Evolutionary conservation across 2,888 invertebrate genomes (phyloP), one percentile per base, ranked within the genome.

Genomic region (Trachelus iudaicus): DNA sequence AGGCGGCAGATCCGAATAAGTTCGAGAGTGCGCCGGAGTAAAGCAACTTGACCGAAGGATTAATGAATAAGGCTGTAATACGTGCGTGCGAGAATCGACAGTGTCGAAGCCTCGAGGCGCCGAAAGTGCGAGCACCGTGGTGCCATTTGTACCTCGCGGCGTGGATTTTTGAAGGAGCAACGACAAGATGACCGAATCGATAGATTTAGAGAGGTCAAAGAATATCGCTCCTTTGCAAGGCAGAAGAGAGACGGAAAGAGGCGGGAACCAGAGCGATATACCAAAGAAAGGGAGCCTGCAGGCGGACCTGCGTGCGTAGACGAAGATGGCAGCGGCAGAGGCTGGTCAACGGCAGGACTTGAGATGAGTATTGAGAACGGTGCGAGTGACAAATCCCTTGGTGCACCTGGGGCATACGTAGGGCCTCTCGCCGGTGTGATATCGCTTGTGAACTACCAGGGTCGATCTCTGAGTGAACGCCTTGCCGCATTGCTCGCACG

Each of bases 381-480:
- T 93, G 34, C 92, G 91, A 74, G 94, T 94, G 1, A 94, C 93
- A 79, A 94, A 94, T 0, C 94, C 93, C 75, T 93, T 92, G 1
- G 92, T 93, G 75, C 94, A 94, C 15, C 92, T 90, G 12, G 92
- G 92, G 81, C 94, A 94, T 1, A 93, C 91, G 80, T 93, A 93
- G 31, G 94, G 91, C 77, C 92, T 91, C 80, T 94, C 93, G 11
- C 94, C 94, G 0, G 93, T 93, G 78, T 94, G 94, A 80, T 93
- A 93, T 69, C 94, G 88, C 69, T 92, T 91, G 84, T 94, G 94
- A 3, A 93, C 92, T 1, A 93, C 93, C 69, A 94, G 83, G 0
- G 94, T 93, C 77, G 93, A 93, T 82, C 93, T 93, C 80, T 94
- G 93, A 73, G 93, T 93, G 83, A 94, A 94, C 1, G 92, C 88